Evolutionary conservation across 1,140 invertebrate species (phyloP).

Genomic region (Drosophila micromelanica): DNA sequence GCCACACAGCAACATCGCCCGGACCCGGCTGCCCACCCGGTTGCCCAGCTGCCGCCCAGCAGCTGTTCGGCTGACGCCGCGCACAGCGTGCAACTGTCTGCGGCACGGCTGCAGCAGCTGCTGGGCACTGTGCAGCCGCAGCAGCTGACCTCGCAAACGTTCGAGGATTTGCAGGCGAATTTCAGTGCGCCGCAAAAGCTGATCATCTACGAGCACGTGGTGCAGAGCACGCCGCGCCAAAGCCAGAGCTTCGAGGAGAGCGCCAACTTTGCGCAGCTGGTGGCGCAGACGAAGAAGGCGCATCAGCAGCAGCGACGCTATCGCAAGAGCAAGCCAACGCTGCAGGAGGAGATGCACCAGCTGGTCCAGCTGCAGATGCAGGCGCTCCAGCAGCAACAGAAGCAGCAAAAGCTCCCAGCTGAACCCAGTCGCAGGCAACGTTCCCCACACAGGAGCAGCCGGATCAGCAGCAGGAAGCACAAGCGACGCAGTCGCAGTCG

Average conservation of each 20-base stretch:
- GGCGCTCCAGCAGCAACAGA: slow-evolving; percentile 47
- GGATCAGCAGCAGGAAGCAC: slow-evolving; percentile 6
- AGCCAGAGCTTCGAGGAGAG: slow-evolving; percentile 32
- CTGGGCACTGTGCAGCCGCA: background rate
- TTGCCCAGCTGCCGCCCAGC: slow-evolving; percentile 19
- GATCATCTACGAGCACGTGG: slow-evolving; percentile 62
- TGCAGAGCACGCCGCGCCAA: slow-evolving; percentile 34
- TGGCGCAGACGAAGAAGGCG: slow-evolving; percentile 58
- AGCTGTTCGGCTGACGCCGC: slow-evolving; percentile 15
- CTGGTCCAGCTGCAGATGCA: slow-evolving; percentile 72
- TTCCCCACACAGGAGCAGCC: background rate
- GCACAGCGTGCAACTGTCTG: slow-evolving; percentile 35
- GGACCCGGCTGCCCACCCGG: background rate
- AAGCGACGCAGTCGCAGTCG: background rate
- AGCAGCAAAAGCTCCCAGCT: background rate
- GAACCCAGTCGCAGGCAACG: background rate
- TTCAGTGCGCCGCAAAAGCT: slow-evolving; percentile 48
- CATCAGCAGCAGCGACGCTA: slow-evolving; percentile 53
- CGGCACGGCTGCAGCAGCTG: slow-evolving; percentile 6
- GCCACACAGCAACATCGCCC: slow-evolving; percentile 9
- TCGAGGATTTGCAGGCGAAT: slow-evolving; percentile 53
- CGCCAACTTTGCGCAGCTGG: slow-evolving; percentile 48
- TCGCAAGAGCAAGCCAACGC: slow-evolving; percentile 69
- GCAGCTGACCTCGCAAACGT: slow-evolving; percentile 1
- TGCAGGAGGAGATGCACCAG: slow-evolving; percentile 68